Conservation (phyloP, 2,113 vertebrate genomes). For the Heliornis fulica region DNA sequence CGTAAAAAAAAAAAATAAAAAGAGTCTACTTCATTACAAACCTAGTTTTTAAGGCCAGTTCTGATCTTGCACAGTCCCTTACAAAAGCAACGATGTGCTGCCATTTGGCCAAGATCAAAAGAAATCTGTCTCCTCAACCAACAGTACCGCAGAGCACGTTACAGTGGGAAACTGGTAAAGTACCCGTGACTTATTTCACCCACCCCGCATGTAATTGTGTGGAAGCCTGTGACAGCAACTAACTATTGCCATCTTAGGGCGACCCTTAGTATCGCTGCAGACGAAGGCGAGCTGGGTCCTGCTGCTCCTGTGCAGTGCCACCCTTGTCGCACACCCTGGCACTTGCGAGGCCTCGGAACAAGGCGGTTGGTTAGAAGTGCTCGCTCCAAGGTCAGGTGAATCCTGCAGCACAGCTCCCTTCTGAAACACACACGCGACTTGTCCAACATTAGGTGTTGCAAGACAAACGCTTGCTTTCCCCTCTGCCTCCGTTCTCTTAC, state of each 20-base stretch:
- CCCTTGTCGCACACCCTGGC: accelerated
- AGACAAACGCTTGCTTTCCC: background rate
- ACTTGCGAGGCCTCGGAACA: background rate
- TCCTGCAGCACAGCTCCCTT: background rate
- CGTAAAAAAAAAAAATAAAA: background rate
- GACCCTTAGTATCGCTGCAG: background rate
- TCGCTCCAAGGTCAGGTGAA: background rate
- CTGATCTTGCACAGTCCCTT: background rate
- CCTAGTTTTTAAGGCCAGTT: background rate
- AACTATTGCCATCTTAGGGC: constrained; percentile 50
- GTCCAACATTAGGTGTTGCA: background rate
- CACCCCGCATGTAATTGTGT: background rate
- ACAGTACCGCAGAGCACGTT: background rate
- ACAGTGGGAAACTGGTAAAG: background rate
- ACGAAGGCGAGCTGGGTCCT: accelerated
- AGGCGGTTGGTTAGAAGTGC: accelerated
- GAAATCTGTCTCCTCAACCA: background rate
- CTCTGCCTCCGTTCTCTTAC: background rate
- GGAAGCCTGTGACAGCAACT: background rate
- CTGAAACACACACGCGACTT: accelerated
- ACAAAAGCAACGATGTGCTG: background rate
- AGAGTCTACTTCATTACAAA: background rate
- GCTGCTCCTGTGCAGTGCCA: background rate
- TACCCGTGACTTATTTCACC: background rate
- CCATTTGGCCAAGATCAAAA: constrained; percentile 17